Base-by-base conservation (phyloP, 2,113 vertebrate species). In the Mesitornis unicolor region DNA sequence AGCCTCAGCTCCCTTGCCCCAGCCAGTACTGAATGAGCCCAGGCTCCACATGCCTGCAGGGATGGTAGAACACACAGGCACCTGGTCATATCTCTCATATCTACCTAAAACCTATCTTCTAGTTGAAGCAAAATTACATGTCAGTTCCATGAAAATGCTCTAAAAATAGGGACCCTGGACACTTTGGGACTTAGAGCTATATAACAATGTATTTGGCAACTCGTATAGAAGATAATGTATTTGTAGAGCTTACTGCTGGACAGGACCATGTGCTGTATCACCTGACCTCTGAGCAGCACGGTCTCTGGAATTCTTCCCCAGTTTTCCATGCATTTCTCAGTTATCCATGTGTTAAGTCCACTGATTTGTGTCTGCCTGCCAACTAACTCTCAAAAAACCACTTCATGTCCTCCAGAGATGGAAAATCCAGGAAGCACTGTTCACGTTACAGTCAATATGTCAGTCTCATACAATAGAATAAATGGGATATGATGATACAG, bases 21-120 rank as follows among this genome's bases (percentile, higher is more conserved):
- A 5, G 16, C 56, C 57, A 40, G 20, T 1, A 79, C 33, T 2
- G 3, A 68, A 51, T 0, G 2, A 10, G 7, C 1, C 7, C 2
- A 7, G 42, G 35, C 15, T 75, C 29, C 3, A 2, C 20, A 68
- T 1, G 1, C 13, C 50, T 42, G 56, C 7, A 63, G 33, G 64
- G 33, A 76, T 14, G 11, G 87, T n/a, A 79, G 13, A 36, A 78
- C 22, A 40, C 4, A 11, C 3, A 2, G 25, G 11, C 11, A 68
- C 29, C 25, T 59, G 60, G 43, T 78, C 20, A 59, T 9, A 48
- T 2, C 31, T 45, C 42, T 68, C 59, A 70, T 36, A 35, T 38
- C 18, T 57, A 36, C 19, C 54, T 53, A 56, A 74, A 65, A 3
- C 1, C 16, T 12, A 0, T 16, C 47, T 64, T 54, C 3, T 1